Evolutionary conservation across 2,797 vertebrate species (phyloP), one percentile per base, ranked within the genome.

Genomic region (Novumbra hubbsi): DNA sequence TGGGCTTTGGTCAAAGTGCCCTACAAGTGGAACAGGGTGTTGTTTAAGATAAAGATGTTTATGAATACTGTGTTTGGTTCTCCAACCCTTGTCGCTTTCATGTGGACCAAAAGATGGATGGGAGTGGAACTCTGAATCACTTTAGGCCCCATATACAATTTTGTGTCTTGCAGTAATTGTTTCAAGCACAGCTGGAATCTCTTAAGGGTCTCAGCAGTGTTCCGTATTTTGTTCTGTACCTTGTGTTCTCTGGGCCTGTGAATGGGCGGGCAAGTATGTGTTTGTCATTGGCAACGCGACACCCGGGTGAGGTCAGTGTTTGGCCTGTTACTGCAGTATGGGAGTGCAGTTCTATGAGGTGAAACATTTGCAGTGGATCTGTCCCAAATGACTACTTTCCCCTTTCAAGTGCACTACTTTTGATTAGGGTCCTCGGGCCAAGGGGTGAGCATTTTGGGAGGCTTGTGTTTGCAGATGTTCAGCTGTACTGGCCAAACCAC

Each of bases 291-390:
- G 32, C 65, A 72, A 72, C 64, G 49, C 4, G 71, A 48, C 41
- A 24, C 24, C 5, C 34, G 16, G 34, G 2, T 80, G 78, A 83
- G 72, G 64, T 85, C 74, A 77, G 73, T 4, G 38, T 50, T 73
- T 71, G 74, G 64, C 52, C 52, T 50, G 16, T 60, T 30, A 38
- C 19, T 68, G 12, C 9, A 24, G 65, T 38, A 12, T 8, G 34
- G 16, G 65, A 5, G 19, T 60, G 55, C 24, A 14, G 21, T 60
- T 60, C 9, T 24, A 27, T 21, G 24, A 24, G 55, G 21, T 24
- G 21, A 60, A 12, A 60, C 21, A 0, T 60, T 27, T 24, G 1
- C 21, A 60, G 19, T 4, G 3, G 8, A 0, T 60, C n/a, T 14
- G 21, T 60, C 55, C 55, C 55, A 60, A 24, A 60, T 12, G 2